Conservation (phyloP, 2,113 vertebrate species). For the Salvelinus alpinus region DNA sequence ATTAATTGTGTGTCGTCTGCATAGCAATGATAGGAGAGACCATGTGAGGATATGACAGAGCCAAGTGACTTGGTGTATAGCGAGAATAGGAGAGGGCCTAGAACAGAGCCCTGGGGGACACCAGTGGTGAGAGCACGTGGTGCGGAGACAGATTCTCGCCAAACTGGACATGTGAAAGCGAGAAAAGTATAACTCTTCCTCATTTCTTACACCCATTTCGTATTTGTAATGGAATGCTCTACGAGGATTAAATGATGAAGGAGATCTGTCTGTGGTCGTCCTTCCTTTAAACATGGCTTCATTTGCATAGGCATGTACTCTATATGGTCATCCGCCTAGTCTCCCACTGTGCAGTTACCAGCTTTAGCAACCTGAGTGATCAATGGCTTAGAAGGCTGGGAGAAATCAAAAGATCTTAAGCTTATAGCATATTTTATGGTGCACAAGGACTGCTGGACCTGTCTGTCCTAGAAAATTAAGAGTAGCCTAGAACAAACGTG, state of each 20-base stretch:
- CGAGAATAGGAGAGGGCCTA: too few species aligned
- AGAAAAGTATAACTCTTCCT: too few species aligned
- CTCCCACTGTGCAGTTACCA: neutral
- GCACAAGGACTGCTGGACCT: neutral
- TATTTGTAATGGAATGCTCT: too few species aligned
- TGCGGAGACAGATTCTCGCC: too few species aligned
- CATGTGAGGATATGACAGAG: too few species aligned
- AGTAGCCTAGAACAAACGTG: neutral
- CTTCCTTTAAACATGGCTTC: neutral
- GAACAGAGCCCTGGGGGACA: too few species aligned
- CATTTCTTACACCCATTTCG: too few species aligned
- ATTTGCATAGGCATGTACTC: neutral
- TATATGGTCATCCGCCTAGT: neutral
- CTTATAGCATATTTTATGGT: slow-evolving; percentile 2
- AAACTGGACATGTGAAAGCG: too few species aligned
- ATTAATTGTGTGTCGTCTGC: too few species aligned
- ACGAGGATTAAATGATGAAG: slow-evolving; percentile 6
- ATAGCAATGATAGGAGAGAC: too few species aligned
- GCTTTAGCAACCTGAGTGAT: slow-evolving; percentile 14
- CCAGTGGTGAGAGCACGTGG: too few species aligned
- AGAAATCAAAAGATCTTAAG: slow-evolving; percentile 13
- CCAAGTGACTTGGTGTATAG: too few species aligned
- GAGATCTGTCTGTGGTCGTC: neutral
- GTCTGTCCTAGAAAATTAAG: slow-evolving; percentile 19
- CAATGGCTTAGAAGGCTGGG: slow-evolving; percentile 8